Evolutionary conservation across 2,888 invertebrate genomes (phyloP).

Genomic region (Coelopa pilipes): DNA sequence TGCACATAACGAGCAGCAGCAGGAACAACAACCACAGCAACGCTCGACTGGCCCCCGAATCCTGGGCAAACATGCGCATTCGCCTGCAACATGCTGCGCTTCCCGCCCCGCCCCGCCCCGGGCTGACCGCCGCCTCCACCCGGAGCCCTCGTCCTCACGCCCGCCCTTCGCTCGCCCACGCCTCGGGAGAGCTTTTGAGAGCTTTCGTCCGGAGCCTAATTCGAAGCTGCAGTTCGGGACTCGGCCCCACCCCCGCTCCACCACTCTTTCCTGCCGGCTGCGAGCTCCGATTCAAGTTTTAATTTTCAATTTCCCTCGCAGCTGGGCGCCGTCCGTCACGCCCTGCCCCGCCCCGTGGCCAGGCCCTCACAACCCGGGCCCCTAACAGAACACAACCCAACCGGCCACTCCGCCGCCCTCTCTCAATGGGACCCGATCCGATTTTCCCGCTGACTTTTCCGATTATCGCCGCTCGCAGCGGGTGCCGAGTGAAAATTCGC

Average conservation of each 20-base stretch:
- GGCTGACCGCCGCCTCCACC: too few species aligned
- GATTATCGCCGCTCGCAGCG: conserved; percentile 19
- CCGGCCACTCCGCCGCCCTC: neutral
- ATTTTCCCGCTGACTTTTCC: neutral
- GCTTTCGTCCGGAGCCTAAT: too few species aligned
- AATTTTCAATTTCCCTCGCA: conserved; percentile 27
- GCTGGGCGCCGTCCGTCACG: conserved; percentile 14
- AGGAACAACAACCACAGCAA: too few species aligned
- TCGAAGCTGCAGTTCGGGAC: too few species aligned
- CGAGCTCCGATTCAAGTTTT: neutral
- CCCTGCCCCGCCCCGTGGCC: neutral
- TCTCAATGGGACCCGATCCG: neutral
- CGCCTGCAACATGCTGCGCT: conserved; percentile 44
- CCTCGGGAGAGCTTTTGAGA: too few species aligned
- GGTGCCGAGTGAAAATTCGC: neutral
- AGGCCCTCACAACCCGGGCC: neutral
- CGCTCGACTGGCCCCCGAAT: neutral
- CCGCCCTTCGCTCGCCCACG: too few species aligned
- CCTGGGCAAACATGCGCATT: conserved; percentile 46
- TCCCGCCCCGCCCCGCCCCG: neutral
- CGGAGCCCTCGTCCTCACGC: too few species aligned
- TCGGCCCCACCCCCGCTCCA: too few species aligned
- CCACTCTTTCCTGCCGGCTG: too few species aligned
- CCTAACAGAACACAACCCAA: neutral
- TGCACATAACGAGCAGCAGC: too few species aligned